A percentile compares a stretch with the other conserved stretches of the same genome.
Conservation (phyloP, 2,113 vertebrate genomes). For the Antechinus stuartii region DNA sequence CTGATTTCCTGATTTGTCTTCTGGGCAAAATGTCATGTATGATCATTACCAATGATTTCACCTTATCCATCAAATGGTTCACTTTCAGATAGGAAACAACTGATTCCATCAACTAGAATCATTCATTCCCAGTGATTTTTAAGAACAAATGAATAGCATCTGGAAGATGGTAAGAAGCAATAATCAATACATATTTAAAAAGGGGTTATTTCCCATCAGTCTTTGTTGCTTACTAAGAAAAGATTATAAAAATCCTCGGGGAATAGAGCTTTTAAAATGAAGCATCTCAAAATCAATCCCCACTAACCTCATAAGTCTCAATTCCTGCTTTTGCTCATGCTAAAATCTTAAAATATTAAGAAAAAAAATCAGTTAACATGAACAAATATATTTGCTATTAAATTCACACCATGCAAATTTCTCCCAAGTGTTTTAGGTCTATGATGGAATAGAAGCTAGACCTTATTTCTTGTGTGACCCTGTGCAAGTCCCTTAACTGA, state of each 20-base stretch:
- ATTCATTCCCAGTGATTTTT: background rate
- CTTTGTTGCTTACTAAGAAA: background rate
- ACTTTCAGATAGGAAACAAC: background rate
- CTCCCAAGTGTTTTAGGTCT: background rate
- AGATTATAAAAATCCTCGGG: background rate
- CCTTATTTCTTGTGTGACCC: background rate
- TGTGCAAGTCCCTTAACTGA: background rate
- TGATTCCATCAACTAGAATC: background rate
- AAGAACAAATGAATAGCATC: background rate
- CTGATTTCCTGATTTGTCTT: background rate
- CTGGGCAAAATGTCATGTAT: too few relatives aligned
- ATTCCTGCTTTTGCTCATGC: background rate
- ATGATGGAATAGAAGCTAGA: accelerated
- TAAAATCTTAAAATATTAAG: background rate
- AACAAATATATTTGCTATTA: too few relatives aligned
- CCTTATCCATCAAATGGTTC: background rate
- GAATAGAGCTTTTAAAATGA: background rate
- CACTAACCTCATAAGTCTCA: background rate
- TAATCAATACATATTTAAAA: background rate
- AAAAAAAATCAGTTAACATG: background rate
- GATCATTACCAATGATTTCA: background rate
- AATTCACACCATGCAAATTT: background rate
- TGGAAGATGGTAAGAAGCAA: background rate
- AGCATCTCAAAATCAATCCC: background rate
- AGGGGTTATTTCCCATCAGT: background rate